phyloP scores from a whole-genome alignment of 2,888 invertebrate genomes.

The Mesorhabditis spiculigera region DNA sequence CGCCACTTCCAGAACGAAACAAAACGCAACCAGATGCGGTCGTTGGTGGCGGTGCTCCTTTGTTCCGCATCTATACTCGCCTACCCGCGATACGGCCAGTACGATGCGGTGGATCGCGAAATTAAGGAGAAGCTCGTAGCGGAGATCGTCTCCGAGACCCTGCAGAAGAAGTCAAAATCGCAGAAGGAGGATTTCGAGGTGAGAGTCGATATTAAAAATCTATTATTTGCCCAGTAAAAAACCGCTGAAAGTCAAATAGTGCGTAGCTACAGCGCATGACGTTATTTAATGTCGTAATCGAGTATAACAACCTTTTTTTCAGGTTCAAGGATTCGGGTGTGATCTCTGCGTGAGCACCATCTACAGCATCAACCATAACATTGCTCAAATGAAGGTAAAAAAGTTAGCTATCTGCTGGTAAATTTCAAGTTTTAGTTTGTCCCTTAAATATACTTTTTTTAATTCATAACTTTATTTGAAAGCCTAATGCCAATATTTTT shows the following conservation, averaged over 20 bases:
- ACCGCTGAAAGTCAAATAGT: too few species aligned
- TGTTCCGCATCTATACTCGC: neutral
- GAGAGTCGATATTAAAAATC: too few species aligned
- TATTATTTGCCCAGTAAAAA: too few species aligned
- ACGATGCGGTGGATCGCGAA: neutral
- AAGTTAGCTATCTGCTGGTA: neutral
- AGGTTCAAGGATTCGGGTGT: neutral
- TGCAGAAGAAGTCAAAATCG: neutral
- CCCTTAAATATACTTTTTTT: too few species aligned
- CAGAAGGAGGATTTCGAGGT: slow-evolving; percentile 1
- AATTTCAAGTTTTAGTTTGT: too few species aligned
- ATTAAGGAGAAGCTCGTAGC: slow-evolving; percentile 6
- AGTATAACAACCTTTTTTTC: neutral
- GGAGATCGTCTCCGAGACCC: neutral
- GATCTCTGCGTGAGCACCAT: neutral
- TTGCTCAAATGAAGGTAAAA: neutral
- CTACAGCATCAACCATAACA: slow-evolving; percentile 6
- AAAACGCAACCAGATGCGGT: neutral
- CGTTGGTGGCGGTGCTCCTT: neutral
- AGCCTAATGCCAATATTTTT: neutral
- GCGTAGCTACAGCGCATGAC: too few species aligned
- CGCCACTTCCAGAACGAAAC: neutral
- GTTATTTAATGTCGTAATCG: neutral
- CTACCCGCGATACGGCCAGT: neutral
- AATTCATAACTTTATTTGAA: neutral